Conservation (phyloP, 2,113 vertebrate genomes). For the Cephalopholis sonnerati region DNA sequence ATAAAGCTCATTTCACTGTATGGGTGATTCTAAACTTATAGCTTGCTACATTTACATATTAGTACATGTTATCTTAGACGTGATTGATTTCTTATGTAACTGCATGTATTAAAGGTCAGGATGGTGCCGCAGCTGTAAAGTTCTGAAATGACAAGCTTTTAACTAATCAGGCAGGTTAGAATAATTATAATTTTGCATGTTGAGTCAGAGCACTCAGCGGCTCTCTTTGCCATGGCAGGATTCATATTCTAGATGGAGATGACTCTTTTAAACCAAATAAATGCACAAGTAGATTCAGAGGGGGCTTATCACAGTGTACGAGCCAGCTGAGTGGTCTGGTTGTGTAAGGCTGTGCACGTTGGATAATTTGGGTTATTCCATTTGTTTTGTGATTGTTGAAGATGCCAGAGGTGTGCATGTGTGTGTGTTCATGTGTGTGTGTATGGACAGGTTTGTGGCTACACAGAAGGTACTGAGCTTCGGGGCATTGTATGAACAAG, state of each 20-base stretch:
- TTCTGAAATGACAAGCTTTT: conserved; percentile 6
- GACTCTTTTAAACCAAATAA: conserved; percentile 1
- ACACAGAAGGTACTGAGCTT: conserved; percentile 34
- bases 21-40: not conserved
- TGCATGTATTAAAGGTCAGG: not conserved
- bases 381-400: conserved; percentile 25
- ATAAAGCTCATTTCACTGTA: not conserved
- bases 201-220: not conserved
- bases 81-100: not conserved
- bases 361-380: conserved; percentile 15
- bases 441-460: conserved; percentile 25
- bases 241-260: conserved; percentile 20
- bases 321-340: conserved; percentile 15
- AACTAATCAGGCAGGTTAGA: not conserved
- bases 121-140: not conserved
- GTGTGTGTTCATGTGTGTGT: conserved; percentile 22
- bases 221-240: not conserved
- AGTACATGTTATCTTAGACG: not conserved
- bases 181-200: not conserved
- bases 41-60: not conserved
- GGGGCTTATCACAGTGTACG: not conserved
- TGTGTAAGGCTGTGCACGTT: conserved; percentile 17
- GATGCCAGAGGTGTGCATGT: not conserved
- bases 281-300: conserved; percentile 15
- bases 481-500: conserved; percentile 35